Base-by-base conservation (phyloP, 1,140 invertebrate genomes). In the Polypedilum vanderplanki region DNA sequence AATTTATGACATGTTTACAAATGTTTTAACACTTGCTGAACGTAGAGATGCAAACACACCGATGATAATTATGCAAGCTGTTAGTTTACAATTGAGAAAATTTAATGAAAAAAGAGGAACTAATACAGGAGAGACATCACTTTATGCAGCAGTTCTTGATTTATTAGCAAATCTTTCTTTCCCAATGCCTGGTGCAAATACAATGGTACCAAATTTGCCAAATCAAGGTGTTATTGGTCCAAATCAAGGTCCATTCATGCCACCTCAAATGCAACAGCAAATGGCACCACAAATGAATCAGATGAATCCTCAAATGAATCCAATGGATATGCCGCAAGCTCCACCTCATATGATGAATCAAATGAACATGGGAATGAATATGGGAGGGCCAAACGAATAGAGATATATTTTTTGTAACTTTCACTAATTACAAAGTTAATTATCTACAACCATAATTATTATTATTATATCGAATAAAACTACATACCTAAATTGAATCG, bases 111-210 rank as follows among this genome's bases (percentile, higher is more conserved):
- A 85, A 77, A 85, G 87, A 73, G 77, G 87, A 85, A 78, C 87
- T 85, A 76, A 85, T 87, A 77, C 86, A 76, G 84, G 86, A 12
- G 93, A 96, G 80, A 97, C 94, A 81, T 93, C 93, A 0, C 86
- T 97, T 41, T 96, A 93, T 83, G 92, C 93, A 9, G 93, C 94
- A 22, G 89, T 98, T 41, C 87, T 93, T 77, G 94, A 97, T 82
- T 84, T 97, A 67, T 82, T 97, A 4, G 87, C 88, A 12, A 95
- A 93, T 84, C 86, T 97, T 24, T 87, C 86, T 41, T 81, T 93
- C 67, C 91, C 91, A 57, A 87, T 70, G 65, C 65, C 15, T 18
- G 46, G 46, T 12, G 12, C 8, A 3, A 12, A 57, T 57, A 15
- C n/a, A n/a, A 57, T 57, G 46, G 41, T 8, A 46, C 7, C 41